Evolutionary conservation across 2,888 invertebrate genomes (phyloP), one percentile per base, ranked within the genome.

Genomic region (Trachelus troglodyta): DNA sequence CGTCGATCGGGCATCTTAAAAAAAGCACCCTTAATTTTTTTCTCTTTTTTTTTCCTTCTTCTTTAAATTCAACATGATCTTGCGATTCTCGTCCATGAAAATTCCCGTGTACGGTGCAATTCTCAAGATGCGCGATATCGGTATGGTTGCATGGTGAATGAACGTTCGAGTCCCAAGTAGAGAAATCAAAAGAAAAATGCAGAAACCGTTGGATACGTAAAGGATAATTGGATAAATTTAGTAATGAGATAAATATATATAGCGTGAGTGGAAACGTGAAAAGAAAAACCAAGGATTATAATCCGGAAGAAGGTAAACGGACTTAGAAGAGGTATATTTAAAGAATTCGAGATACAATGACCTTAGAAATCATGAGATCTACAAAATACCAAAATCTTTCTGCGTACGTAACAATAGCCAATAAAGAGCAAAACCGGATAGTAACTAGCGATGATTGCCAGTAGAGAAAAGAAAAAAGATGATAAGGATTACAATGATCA

Each of bases 111-210:
- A 2, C 56, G 56, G 56, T 56, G 56, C 56, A 56, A 56, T 56
- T 56, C 75, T 56, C 68, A 40, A 56, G 68, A 75, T 40, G 75
- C 75, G 33, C 75, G 68, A 56, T 56, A 56, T 56, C 56, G 56
- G 75, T 35, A 71, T 12, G 71, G 71, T 71, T 71, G 71, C 71
- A 34, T 71, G 71, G 71, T 31, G 71, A 71, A 34, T 71, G 71
- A 34, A 71, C 71, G 71, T 71, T 71, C 71, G 31, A 31, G 71
- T 33, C 34, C 34, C 71, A 71, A 71, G 31, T 31, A 71, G 71
- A 71, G 34, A 33, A 31, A 71, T 31, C 1, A 71, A 34, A 23
- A 71, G 71, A 71, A 33, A 71, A 56, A 56, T 56, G 56, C 56
- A 56, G 23, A 56, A 23, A 56, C 23, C 23, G 56, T 23, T 23